Percentiles rank a stretch among this genome's conserved stretches.
These are phyloP conservation scores for Piprites chloris DNA, from an alignment of 2,113 vertebrate genomes.

Conservation along the genomic window DNA sequence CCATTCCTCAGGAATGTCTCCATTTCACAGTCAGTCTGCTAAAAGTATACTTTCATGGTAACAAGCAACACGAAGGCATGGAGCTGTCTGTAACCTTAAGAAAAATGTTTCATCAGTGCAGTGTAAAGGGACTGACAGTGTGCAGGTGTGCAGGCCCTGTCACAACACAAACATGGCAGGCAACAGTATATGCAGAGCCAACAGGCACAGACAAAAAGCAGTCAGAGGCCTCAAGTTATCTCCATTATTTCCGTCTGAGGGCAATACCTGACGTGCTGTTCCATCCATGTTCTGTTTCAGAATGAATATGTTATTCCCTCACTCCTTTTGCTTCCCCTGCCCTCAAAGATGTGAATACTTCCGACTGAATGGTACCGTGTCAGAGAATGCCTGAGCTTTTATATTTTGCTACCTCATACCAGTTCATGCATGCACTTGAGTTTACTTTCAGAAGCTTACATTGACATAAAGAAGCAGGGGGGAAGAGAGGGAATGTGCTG, in stretches of 20 bases:
- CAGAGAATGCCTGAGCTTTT: neutral
- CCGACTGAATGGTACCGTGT: neutral
- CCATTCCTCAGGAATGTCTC: slow-evolving; percentile 76
- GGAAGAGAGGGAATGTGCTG: neutral
- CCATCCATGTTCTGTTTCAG: neutral
- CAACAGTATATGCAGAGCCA: neutral
- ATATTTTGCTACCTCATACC: neutral
- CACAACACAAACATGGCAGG: neutral
- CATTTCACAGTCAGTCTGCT: slow-evolving; percentile 69
- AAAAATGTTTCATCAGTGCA: slow-evolving; percentile 15
- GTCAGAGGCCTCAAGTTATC: neutral
- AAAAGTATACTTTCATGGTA: slow-evolving; percentile 14
- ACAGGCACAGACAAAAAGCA: slow-evolving; percentile 23
- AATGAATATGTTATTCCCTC: neutral
- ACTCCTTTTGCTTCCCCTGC: neutral
- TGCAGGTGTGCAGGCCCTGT: neutral
- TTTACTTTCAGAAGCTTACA: slow-evolving; percentile 8
- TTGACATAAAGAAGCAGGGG: neutral
- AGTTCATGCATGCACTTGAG: neutral
- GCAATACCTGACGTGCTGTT: neutral
- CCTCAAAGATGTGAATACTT: neutral
- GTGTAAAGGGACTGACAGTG: neutral
- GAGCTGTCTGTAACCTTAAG: neutral
- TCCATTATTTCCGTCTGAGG: neutral
- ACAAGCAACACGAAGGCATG: neutral